Base-by-base conservation (phyloP, 2,888 invertebrate species). In the Trissonchulus sp. region DNA sequence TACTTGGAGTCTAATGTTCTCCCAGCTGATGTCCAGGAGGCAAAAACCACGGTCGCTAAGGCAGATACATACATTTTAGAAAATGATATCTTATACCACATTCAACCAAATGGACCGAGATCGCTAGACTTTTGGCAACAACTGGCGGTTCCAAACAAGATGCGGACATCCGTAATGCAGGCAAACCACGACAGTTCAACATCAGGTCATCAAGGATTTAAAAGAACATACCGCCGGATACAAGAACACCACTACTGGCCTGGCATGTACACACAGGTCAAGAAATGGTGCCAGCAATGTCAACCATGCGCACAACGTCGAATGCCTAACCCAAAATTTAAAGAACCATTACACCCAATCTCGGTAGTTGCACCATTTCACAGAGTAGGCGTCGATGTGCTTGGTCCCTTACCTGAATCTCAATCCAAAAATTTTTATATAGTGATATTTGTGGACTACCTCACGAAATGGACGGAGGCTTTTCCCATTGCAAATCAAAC, bases 401-500 rank as follows among this genome's bases (percentile, higher is more conserved):
- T 78, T 28, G 80, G 80, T 1, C 79, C 80, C 0, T 73, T 80
- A 1, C 77, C 78, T 3, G n/a, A 8, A 0, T 76, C 77, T 1
- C 18, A 23, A 2, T 68, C 36, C 0, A 68, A 71, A 8, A 79
- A 80, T n/a, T 75, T 78, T 63, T 80, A 80, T 36, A 77, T 80
- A 34, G 34, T 80, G 15, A 77, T 75, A 1, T 73, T 76, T 0
- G 77, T 76, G 23, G 75, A 77, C 72, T 74, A 78, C 31, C 76
- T 79, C 1, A 77, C 78, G 1, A 75, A 77, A n/a, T 80, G 63
- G 68, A 69, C 72, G 77, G 3, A 78, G 80, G 77, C 77, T 75
- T 34, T 82, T 63, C 77, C 82, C 2, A 71, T 83, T 36, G 79
- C 81, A 0, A 79, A 81, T 35, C 81, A 81, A 65, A 79, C 79